These are phyloP conservation scores for Limnephilus marmoratus DNA, from an alignment of 2,888 invertebrate species.

Conservation along the genomic window DNA sequence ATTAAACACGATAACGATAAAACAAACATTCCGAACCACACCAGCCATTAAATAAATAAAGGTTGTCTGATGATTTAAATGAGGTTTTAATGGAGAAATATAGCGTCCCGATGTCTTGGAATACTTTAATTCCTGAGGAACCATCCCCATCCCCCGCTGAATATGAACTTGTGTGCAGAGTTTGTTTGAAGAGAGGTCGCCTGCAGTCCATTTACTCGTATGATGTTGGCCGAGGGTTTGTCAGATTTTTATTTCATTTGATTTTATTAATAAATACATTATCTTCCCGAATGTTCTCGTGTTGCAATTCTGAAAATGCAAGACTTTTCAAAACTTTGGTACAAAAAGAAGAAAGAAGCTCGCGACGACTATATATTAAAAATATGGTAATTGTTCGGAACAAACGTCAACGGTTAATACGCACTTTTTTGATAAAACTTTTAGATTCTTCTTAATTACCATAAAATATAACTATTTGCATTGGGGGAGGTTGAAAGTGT, in stretches of 20 bases:
- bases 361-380: no score
- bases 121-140: neutral
- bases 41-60: neutral
- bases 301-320: no score
- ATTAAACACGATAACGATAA: neutral
- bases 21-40: neutral
- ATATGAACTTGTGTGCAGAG: conserved; percentile 39
- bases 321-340: no score
- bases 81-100: neutral
- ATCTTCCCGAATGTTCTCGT: no score
- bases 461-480: no score
- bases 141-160: neutral
- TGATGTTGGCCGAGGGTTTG: neutral
- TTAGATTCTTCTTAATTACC: no score
- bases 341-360: no score
- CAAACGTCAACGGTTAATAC: no score
- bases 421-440: no score
- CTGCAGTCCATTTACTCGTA: conserved; percentile 36
- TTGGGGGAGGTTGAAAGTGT: no score
- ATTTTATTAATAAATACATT: no score
- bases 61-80: neutral
- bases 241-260: neutral
- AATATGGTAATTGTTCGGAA: no score
- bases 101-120: neutral
- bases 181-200: conserved; percentile 41